Base-by-base conservation (phyloP, 2,888 invertebrate genomes). In the Drosophila algonquin region DNA sequence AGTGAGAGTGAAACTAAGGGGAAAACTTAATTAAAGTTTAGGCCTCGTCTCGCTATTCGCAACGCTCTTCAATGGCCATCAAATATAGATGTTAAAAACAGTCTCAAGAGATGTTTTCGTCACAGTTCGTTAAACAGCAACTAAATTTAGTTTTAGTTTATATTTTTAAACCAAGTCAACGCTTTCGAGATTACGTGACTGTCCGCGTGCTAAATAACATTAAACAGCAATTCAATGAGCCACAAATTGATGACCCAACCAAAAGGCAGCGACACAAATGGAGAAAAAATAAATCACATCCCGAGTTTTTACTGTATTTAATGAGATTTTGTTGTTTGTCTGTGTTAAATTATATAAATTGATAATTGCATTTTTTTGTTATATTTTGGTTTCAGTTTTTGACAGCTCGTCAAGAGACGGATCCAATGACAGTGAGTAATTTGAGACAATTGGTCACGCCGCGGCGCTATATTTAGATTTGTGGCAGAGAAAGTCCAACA, bases 51-150 rank as follows among this genome's bases (percentile, higher is more conserved):
- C 48, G 54, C 65, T 65, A 75, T 82, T 82, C 52, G 84, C 71
- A 78, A 78, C 72, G 80, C 83, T 80, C 73, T 56, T 77, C 81
- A 73, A 81, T 81, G 70, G 64, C 62, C 73, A 70, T 64, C 68
- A 60, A 65, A 71, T 76, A 77, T 65, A 74, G 69, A 54, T 44
- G 47, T 32, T 68, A 63, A 64, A 65, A 40, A 3, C 32, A 57
- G 60, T 53, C 64, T 64, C n/a, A 40, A 30, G 40, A 52, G 63
- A 51, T 56, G 57, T 64, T 64, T 57, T 57, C 71, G 72, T 71
- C 72, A 72, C 71, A 72, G 72, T 72, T 71, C 71, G 72, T 72
- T 72, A 55, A 72, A 64, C 59, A 71, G 71, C 64, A 64, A 72
- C 71, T 59, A 47, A 48, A 58, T 58, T 70, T 70, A 68, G 68